Evolutionary conservation across 1,140 invertebrate genomes (phyloP), one percentile per base, ranked within the genome.

Genomic region (Euura saliciscinereae): DNA sequence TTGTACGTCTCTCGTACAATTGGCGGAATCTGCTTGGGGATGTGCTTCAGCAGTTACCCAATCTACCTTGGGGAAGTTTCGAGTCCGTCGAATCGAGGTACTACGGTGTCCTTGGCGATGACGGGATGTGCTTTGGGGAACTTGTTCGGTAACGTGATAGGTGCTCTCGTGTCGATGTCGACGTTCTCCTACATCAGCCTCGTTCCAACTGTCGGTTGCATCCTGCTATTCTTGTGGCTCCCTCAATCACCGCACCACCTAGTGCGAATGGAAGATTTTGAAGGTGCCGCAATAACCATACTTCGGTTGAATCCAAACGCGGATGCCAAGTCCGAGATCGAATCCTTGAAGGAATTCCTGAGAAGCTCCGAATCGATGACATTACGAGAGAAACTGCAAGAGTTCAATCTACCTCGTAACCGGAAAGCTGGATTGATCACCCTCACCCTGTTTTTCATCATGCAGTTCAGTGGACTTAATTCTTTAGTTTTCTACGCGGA

Each of bases 401-500:
- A 81, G 10, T 66, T 85, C 44, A 73, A 66, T 6, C 44, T 74
- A 11, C 80, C 74, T 5, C 72, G 78, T 8, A 92, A 93, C 80
- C 87, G 90, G 66, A 91, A 88, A 71, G 91, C 91, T 10, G 82
- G 95, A 3, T 81, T 90, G 6, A 90, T 95, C 59, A 88, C 91
- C 43, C 79, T 92, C 59, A 85, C 90, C 11, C 84, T 95, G 70
- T 92, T 93, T 78, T 87, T 92, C 5, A 92, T 94, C 43, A 94
- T 96, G 82, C 93, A 95, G 79, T 88, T 95, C 45, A 93, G 91
- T 69, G 93, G 94, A 1, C 91, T 94, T n/a, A 93, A 93, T 69
- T 92, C 92, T 2, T 88, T 96, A 42, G 91, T 92, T 77, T 92
- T 93, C 45, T 95, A 95, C 78, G 89, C 93, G 13, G 92, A 94